Evolutionary conservation across 2,888 invertebrate species (phyloP).

Genomic region (Prosapia bicincta): DNA sequence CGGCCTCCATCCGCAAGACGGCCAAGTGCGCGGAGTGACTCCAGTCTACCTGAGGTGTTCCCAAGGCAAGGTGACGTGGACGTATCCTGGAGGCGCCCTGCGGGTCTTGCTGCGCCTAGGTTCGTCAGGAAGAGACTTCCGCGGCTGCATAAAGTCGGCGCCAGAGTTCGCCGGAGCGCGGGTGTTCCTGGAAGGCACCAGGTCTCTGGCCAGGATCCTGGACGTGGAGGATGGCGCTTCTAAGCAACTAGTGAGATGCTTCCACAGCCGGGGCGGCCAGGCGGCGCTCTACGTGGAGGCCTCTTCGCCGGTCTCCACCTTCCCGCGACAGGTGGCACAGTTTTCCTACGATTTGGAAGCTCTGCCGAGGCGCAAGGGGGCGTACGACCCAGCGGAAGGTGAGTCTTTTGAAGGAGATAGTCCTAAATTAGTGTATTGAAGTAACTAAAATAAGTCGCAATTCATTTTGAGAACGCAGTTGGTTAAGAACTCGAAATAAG

Average conservation of each 20-base stretch:
- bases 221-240: constrained; percentile 12
- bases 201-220: constrained; percentile 54
- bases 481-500: neutral
- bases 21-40: constrained; percentile 58
- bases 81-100: constrained; percentile 73
- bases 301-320: constrained; percentile 20
- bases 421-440: neutral
- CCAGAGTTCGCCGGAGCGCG: constrained; percentile 48
- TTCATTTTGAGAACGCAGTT: neutral
- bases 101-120: constrained; percentile 60
- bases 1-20: constrained; percentile 49
- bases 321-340: constrained; percentile 52
- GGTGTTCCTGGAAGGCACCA: constrained; percentile 61
- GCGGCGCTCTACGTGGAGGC: constrained; percentile 66
- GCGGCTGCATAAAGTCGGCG: constrained; percentile 63
- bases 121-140: constrained; percentile 59
- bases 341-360: constrained; percentile 69
- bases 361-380: constrained; percentile 48
- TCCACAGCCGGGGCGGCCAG: constrained; percentile 59
- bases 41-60: constrained; percentile 74
- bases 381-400: constrained; percentile 60
- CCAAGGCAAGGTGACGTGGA: constrained; percentile 69
- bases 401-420: constrained; percentile 33
- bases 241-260: constrained; percentile 50
- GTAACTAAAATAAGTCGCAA: neutral